Evolutionary conservation across 2,888 invertebrate species (phyloP), one percentile per base, ranked within the genome.

Genomic region (Artemia sinica): DNA sequence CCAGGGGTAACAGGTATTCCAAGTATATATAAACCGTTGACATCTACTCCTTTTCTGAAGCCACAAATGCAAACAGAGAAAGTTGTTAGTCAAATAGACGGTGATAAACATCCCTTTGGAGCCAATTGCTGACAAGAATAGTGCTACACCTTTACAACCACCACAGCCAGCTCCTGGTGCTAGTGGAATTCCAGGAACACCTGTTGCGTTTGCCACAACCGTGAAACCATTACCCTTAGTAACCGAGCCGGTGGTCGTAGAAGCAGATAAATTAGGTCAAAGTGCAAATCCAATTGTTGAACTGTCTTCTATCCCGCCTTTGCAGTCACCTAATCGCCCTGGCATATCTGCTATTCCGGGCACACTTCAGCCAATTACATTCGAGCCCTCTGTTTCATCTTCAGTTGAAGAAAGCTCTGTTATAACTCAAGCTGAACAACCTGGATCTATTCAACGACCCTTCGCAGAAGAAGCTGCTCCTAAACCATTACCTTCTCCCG

Each of bases 131-230:
- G 18, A 58, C n/a, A n/a, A n/a, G n/a, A 58, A n/a, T 18, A 58
- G 8, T 14, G n/a, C 58, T 8, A 18, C 58, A 58, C 58, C 58
- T 14, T 58, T 58, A 8, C 8, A 14, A n/a, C n/a, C 58, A 8
- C 58, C 58, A 9, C 58, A 58, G 58, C 18, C 58, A 14, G 58
- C 58, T 58, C 58, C 58, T 58, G 58, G 58, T 14, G 58, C 9
- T 8, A 58, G n/a, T 14, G 58, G 58, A 58, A n/a, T 58, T 58
- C 58, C 58, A 58, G 58, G 58, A n/a, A 58, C 58, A 14, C 58
- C 18, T 58, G 8, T 18, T 58, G n/a, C 58, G n/a, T 14, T 18
- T 10, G 58, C n/a, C n/a, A 58, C 58, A 14, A 58, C 58, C 18
- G n/a, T 18, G 41, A 41, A 41, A 41, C 41, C 41, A 41, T 41